Evolutionary conservation across 2,797 vertebrate genomes (phyloP).

Genomic region (Coendou prehensilis): DNA sequence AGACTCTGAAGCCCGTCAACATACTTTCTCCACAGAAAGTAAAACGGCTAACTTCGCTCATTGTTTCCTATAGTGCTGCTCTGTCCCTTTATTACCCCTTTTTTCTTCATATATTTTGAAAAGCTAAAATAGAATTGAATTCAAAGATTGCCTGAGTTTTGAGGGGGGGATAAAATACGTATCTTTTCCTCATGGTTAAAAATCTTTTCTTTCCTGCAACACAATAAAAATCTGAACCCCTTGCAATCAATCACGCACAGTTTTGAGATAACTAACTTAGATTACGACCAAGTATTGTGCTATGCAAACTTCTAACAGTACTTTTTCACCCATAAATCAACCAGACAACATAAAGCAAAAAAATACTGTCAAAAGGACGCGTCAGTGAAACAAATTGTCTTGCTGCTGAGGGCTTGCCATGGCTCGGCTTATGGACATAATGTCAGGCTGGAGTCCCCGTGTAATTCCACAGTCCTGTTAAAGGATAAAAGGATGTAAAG

Average conservation of each 20-base stretch:
- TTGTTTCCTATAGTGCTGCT: neutral
- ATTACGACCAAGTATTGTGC: neutral
- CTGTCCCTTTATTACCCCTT: neutral
- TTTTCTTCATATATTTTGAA: slow-evolving; percentile 35
- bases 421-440: neutral
- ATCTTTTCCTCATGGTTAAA: neutral
- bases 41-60: neutral
- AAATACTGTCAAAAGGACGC: neutral
- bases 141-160: slow-evolving; percentile 23
- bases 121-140: slow-evolving; percentile 17
- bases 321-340: neutral
- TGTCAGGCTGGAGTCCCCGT: neutral
- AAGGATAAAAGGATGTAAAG: neutral
- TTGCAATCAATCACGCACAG: neutral
- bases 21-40: neutral
- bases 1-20: neutral
- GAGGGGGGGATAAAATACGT: neutral
- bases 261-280: slow-evolving; percentile 36
- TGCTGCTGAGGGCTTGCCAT: neutral
- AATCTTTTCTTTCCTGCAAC: neutral
- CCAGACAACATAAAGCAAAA: slow-evolving; percentile 38
- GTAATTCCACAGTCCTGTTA: neutral
- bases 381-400: neutral
- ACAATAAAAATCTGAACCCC: neutral
- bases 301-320: slow-evolving; percentile 42